Evolutionary conservation across 2,113 vertebrate species (phyloP), one percentile per base, ranked within the genome.

Genomic region (Mohoua ochrocephala): DNA sequence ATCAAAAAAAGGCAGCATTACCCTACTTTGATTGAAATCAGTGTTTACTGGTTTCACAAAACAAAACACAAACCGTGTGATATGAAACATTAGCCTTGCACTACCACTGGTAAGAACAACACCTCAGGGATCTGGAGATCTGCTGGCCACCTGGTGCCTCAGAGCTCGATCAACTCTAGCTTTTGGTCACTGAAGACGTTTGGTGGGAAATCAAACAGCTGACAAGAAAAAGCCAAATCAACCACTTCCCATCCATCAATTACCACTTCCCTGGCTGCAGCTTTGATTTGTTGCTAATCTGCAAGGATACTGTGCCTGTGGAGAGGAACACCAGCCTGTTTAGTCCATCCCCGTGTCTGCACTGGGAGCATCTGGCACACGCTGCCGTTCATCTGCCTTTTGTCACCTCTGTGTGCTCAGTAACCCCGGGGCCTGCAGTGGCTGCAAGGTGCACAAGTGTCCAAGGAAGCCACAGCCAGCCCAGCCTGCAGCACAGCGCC

Each of bases 11-110:
- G 31, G 26, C 6, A 50, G 9, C 0, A 8, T 11, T 19, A 33
- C 33, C 33, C 52, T 63, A 31, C 56, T 63, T 84, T 31, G 53
- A 31, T 0, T 37, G 24, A 59, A 87, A 47, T 89, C 2, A 1
- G 52, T 64, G 9, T 59, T 61, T 28, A 28, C 31, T 20, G 16
- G 13, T 83, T 88, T 80, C 47, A 74, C n/a, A 44, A 63, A 70
- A n/a, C n/a, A 65, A 31, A 45, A 45, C 15, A 49, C 3, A 52
- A 45, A 45, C 9, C 0, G 0, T 5, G 8, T 21, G 16, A 35
- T 37, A 54, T 37, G 7, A 68, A 80, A 15, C 15, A 35, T 57
- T 6, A 69, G 13, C 37, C 13, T 44, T 50, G 21, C 54, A 20
- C 13, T 44, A 3, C 42, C 28, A 24, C 20, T 59, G 52, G 35